Evolutionary conservation across 2,113 vertebrate genomes (phyloP), one percentile per base, ranked within the genome.

Genomic region (Melanocharis versteri): DNA sequence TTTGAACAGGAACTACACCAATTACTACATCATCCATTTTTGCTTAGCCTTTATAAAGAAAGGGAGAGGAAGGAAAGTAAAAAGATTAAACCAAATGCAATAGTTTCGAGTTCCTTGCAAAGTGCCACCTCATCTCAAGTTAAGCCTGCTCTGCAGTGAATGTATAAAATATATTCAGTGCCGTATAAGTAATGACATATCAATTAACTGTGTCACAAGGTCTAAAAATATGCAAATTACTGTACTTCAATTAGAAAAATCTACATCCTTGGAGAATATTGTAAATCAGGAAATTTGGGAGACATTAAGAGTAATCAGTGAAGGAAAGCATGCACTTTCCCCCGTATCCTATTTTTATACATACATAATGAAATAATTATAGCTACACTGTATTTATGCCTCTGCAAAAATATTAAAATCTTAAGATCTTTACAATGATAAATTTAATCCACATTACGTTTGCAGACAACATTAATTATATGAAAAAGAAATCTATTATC

Each of bases 291-390:
- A 98, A 98, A 98, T 98, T 98, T 98, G 98, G 98, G 98, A 98
- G 98, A 98, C 98, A 98, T 98, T 98, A 98, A 98, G 98, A 97
- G 98, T 98, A 98, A 98, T 98, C 98, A 98, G 98, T 95, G 97
- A 98, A 97, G 97, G 98, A 98, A 98, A 98, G 98, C 98, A 97
- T 98, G 98, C 89, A 96, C 97, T 98, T 98, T 98, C 96, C 97
- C 98, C 97, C 7, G 39, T 98, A 97, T 97, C 97, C 98, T 98
- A 98, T 98, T 98, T 98, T 98, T 98, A 98, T 97, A 98, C 98
- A 98, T 97, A 98, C 98, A 98, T 98, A 98, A 98, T 98, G 98
- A 98, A 98, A 98, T 98, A 98, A 98, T 98, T 98, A 98, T 98
- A 98, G 98, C 97, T 95, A 97, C 96, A 96, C 96, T 94, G 94